These are phyloP conservation scores for Paguma larvata DNA, from an alignment of 2,797 vertebrate genomes.

Conservation along the genomic window DNA sequence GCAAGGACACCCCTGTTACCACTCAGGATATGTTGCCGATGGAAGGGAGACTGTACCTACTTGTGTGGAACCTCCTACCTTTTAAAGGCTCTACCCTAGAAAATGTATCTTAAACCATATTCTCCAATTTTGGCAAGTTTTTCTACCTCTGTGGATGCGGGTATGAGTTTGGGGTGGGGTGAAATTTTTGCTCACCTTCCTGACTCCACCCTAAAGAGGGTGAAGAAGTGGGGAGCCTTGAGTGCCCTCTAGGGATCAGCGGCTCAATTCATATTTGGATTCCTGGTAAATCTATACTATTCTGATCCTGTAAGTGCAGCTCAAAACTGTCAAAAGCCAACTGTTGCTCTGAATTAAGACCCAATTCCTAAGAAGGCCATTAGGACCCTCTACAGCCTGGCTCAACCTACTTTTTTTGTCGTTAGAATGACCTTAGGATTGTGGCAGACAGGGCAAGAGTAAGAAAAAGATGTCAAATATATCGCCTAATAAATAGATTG, in stretches of 20 bases:
- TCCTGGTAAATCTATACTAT: neutral
- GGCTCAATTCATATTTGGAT: neutral
- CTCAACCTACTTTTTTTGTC: neutral
- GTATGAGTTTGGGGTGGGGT: neutral
- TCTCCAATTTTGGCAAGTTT: conserved; percentile 23
- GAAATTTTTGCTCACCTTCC: neutral
- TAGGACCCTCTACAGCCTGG: neutral
- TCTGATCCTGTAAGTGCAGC: neutral
- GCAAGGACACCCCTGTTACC: neutral
- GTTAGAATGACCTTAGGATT: conserved; percentile 14
- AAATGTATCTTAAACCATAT: neutral
- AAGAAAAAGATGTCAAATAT: conserved; percentile 14
- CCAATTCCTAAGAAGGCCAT: neutral
- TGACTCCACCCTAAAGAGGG: neutral
- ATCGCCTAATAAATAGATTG: neutral
- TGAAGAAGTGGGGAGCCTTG: neutral
- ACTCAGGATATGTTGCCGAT: neutral
- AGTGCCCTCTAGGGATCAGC: neutral
- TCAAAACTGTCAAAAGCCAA: conserved; percentile 32
- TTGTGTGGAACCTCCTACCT: neutral
- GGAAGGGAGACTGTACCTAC: neutral
- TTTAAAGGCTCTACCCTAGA: neutral
- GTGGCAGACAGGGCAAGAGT: neutral
- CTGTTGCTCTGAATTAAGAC: neutral
- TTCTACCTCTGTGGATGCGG: neutral